These are phyloP conservation scores for Cranoglanis bouderius DNA, from an alignment of 2,113 vertebrate genomes.

Conservation along the genomic window DNA sequence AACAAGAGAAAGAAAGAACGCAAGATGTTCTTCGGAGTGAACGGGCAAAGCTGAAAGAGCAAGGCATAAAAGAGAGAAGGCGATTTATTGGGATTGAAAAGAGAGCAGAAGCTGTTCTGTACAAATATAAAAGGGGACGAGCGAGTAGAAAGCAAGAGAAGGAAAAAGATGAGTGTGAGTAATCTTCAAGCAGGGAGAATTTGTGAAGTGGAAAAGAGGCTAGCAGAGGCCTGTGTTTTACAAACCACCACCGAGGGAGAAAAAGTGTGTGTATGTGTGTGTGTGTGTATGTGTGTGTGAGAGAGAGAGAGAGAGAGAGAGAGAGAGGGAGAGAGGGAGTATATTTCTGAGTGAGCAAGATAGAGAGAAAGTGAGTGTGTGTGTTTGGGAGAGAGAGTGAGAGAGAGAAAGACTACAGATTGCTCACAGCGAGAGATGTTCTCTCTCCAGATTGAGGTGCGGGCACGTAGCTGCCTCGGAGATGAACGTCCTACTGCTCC, in stretches of 20 bases:
- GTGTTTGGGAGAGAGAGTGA: slow-evolving; percentile 43
- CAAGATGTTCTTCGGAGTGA: neutral
- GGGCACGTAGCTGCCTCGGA: slow-evolving; percentile 32
- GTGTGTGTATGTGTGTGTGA: slow-evolving; percentile 43
- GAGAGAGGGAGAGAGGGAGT: neutral
- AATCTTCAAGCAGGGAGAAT: slow-evolving; percentile 1
- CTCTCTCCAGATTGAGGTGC: slow-evolving; percentile 61
- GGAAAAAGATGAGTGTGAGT: neutral
- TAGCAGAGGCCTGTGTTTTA: slow-evolving; percentile 67
- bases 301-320: neutral
- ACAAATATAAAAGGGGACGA: neutral
- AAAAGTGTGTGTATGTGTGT: slow-evolving; percentile 26
- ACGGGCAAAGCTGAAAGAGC: neutral
- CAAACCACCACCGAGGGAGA: slow-evolving; percentile 64
- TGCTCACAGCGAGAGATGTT: slow-evolving; percentile 72
- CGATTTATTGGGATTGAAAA: slow-evolving; percentile 7
- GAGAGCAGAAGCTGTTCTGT: neutral
- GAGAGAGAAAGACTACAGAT: slow-evolving; percentile 65
- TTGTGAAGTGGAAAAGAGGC: slow-evolving; percentile 25
- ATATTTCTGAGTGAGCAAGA: neutral
- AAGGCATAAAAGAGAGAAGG: slow-evolving; percentile 9
- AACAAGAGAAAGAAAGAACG: neutral
- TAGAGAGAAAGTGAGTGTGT: slow-evolving; percentile 27
- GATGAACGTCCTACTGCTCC: slow-evolving; percentile 36
- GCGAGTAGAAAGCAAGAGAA: neutral